Base-by-base conservation (phyloP, 2,113 vertebrate species). In the Myrmophylax atrothorax region DNA sequence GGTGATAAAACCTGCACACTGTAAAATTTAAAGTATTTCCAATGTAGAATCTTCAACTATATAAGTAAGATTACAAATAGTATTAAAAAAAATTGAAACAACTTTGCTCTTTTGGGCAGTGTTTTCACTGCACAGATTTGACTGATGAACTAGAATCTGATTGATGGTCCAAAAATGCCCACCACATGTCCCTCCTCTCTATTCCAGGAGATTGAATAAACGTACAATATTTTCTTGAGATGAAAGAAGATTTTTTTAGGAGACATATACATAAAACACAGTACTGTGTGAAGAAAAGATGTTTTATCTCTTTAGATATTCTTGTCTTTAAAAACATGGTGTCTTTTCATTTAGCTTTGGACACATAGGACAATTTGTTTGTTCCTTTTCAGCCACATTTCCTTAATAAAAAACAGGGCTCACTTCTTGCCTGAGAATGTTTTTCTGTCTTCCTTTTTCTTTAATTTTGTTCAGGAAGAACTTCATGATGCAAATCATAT, bases 191-290 rank as follows among this genome's bases (percentile, higher is more conserved):
- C n/a, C 15, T 96, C 89, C 84, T 84, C 52, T 89, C 14, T 93
- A 84, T 93, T 91, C 72, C 78, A 79, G 44, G 60, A 86, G 72
- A 96, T n/a, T 88, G 69, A 46, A 94, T 87, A 98, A 97, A 93
- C 64, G 89, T 49, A 63, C 69, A 91, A 6, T 24, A 5, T 10
- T 91, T 74, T 94, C 60, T 82, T 89, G 76, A 83, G 58, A 87
- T 35, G 37, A 82, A 95, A 67, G 68, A 85, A 87, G 44, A 91
- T 79, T 90, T 42, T 42, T 94, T 62, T 80, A 58, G 60, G 40
- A 93, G 42, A 56, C 12, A 14, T 40, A 31, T 52, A 63, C 12
- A 40, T 37, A 64, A 83, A 84, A 50, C 33, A 13, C 15, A 24
- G 33, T 76, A 50, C 20, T 81, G 73, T 22, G 9, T 79, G 74